Evolutionary conservation across 2,797 vertebrate genomes (phyloP).

Genomic region (Odontamblyopus lacepedii): DNA sequence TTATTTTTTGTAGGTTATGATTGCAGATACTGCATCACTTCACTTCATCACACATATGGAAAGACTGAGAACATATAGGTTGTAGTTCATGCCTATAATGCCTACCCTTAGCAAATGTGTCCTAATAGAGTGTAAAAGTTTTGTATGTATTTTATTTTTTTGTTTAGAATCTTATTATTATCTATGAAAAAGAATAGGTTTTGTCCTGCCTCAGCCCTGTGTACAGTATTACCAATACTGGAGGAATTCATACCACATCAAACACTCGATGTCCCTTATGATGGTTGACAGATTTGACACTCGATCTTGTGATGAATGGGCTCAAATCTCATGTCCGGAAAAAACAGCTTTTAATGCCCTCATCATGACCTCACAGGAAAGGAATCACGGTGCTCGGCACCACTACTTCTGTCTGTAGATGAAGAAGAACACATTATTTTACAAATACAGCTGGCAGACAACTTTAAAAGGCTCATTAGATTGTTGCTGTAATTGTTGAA

Average conservation of each 20-base stretch:
- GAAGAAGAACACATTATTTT: conserved; percentile 71
- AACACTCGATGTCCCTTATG: conserved; percentile 42
- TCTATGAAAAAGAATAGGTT: conserved; percentile 1
- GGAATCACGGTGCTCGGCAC: conserved; percentile 58
- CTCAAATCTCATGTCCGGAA: conserved; percentile 67
- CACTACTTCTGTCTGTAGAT: conserved; percentile 64
- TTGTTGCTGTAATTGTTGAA: conserved; percentile 78
- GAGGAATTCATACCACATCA: conserved; percentile 58
- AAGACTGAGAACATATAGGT: neutral
- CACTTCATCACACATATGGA: neutral
- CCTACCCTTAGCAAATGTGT: no score
- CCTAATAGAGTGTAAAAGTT: no score
- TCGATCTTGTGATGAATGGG: conserved; percentile 41
- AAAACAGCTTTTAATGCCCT: conserved; percentile 57
- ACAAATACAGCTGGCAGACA: conserved; percentile 77
- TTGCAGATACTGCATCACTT: neutral
- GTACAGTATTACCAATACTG: conserved; percentile 24
- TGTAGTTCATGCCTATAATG: no score
- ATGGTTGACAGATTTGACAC: conserved; percentile 66
- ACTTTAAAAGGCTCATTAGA: conserved; percentile 80
- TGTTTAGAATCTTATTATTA: no score
- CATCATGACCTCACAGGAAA: conserved; percentile 72
- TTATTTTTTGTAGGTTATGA: no score
- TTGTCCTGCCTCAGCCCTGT: neutral
- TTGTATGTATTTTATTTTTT: no score